These are phyloP conservation scores for Delphinus delphis DNA, from an alignment of 2,113 vertebrate genomes.

Conservation along the genomic window DNA sequence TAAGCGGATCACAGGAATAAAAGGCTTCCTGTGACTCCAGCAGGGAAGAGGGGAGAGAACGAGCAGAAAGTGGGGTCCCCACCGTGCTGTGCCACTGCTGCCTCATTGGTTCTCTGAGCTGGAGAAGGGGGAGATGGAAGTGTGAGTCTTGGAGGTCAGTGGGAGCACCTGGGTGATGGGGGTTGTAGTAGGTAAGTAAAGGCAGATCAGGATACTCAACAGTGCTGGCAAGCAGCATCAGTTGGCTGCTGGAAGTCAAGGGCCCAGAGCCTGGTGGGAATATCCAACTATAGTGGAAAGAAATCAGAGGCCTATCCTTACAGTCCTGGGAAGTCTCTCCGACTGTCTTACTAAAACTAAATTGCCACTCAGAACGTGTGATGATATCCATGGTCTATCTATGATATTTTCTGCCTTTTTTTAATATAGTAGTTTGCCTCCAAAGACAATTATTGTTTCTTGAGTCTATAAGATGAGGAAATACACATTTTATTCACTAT, in stretches of 20 bases:
- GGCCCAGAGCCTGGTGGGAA: not conserved
- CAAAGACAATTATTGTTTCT: not conserved
- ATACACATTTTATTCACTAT: not conserved
- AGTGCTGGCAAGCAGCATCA: not conserved
- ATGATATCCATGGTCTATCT: not conserved
- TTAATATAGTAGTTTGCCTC: not conserved
- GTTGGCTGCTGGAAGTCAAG: not conserved
- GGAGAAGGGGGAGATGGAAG: not conserved
- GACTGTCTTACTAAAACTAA: not conserved
- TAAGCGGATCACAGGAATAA: not conserved
- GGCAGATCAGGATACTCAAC: not conserved
- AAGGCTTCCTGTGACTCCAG: not conserved
- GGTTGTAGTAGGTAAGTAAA: not conserved
- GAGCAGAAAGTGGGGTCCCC: fast-evolving
- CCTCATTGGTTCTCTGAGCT: not conserved
- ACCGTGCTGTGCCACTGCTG: not conserved
- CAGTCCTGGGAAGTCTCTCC: not conserved
- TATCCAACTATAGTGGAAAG: not conserved
- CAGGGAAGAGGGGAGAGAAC: not conserved
- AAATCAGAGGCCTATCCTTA: not conserved
- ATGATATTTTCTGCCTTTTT: not conserved
- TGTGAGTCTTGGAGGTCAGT: not conserved
- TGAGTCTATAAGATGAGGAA: not conserved
- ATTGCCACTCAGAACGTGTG: not conserved
- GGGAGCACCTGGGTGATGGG: fast-evolving